Base-by-base conservation (phyloP, 2,888 invertebrate genomes). In the Caradrina clavipalpis region DNA sequence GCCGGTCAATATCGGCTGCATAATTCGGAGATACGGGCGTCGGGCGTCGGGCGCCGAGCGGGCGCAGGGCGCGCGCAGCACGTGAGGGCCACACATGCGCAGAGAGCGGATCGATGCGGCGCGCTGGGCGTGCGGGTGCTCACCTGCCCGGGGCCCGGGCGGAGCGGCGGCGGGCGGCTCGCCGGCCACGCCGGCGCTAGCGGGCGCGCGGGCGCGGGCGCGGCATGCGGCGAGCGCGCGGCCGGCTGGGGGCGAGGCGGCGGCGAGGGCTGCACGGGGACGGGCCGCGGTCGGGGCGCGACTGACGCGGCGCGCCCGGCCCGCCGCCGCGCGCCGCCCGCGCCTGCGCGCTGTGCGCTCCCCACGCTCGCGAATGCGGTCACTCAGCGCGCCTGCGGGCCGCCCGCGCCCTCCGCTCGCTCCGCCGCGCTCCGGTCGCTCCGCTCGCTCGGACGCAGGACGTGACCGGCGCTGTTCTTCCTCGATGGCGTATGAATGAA, bases 171-270 rank as follows among this genome's bases (percentile, higher is more conserved):
- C 86, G 87, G 83, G 88, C 88, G 87, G 87, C 86, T 82, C 86
- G 89, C 85, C 88, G 88, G 88, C 89, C 90, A 89, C 89, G 91
- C 90, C 90, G 89, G 88, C 89, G 91, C 91, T 90, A 89, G 90
- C 89, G 91, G 87, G 88, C 89, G 86, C 89, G 90, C 90, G 81
- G 79, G 89, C 86, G 88, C 88, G 86, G 88, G 89, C 89, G 92
- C 91, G 91, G 89, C 90, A 90, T 89, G 89, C 88, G 92, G 91
- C 90, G 90, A 86, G 89, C 87, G 88, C 89, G 89, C 88, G 86
- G 90, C 90, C 91, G 89, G 90, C 87, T 88, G 85, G 85, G 86
- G 87, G 87, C 84, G 88, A 84, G 87, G 89, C 86, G 86, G 88
- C 83, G 87, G 88, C 86, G 86, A 85, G 85, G 88, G 86, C 85